A percentile compares a stretch with the other conserved stretches of the same genome.
Conservation (phyloP, 2,113 vertebrate genomes). For the Brachypteracias leptosomus region DNA sequence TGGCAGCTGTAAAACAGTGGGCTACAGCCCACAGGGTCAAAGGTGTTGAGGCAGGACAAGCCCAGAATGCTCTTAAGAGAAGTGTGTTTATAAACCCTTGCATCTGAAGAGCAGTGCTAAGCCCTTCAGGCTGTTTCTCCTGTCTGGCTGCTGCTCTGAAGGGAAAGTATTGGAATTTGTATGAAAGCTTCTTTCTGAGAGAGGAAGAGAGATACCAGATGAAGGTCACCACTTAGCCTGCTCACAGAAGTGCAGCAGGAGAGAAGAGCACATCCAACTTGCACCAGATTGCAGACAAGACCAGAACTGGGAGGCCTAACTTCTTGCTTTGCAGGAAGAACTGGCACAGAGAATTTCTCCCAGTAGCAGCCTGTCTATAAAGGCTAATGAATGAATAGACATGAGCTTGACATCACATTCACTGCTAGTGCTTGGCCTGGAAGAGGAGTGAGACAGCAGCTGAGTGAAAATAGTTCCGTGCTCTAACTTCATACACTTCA, state of each 20-base stretch:
- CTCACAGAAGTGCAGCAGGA: background rate
- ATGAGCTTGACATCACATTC: background rate
- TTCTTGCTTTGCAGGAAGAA: background rate
- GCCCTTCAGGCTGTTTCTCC: background rate
- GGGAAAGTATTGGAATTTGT: constrained; percentile 11
- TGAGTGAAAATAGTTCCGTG: background rate
- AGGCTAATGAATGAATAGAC: constrained; percentile 17
- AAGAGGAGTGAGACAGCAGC: background rate
- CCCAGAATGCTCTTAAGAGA: background rate
- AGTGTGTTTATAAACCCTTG: constrained; percentile 5
- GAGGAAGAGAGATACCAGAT: background rate
- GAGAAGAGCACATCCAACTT: background rate
- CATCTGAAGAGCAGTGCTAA: background rate
- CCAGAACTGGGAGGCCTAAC: background rate
- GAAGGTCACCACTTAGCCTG: constrained; percentile 7
- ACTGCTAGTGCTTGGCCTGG: background rate
- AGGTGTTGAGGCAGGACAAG: background rate
- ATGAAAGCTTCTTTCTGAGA: constrained; percentile 1
- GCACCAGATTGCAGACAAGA: background rate
- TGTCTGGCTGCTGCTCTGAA: background rate
- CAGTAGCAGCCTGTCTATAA: background rate
- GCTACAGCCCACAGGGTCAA: background rate
- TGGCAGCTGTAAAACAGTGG: background rate
- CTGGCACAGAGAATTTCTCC: background rate
- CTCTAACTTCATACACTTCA: background rate